These are phyloP conservation scores for Oreotragus oreotragus DNA, from an alignment of 2,113 vertebrate species.

Conservation along the genomic window DNA sequence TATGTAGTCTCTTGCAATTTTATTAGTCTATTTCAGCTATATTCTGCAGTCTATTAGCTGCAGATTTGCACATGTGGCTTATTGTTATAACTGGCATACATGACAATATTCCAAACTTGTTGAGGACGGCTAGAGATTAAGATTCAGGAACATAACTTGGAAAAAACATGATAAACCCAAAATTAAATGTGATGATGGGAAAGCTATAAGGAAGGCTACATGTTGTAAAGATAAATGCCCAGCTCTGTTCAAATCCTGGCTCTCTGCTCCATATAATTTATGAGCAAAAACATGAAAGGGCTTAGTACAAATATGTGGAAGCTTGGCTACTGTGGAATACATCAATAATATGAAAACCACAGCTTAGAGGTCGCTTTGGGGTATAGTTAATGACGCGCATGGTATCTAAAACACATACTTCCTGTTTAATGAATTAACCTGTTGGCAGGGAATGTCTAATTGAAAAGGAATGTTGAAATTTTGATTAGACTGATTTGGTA, in stretches of 20 bases:
- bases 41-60: not conserved
- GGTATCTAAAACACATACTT: not conserved
- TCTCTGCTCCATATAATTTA: not conserved
- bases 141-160: not conserved
- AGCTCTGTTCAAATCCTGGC: not conserved
- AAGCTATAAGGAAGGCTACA: not conserved
- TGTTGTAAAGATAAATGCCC: not conserved
- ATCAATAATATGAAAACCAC: not conserved
- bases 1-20: not conserved
- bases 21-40: not conserved
- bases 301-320: not conserved
- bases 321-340: not conserved
- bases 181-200: not conserved
- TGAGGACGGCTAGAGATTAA: not conserved
- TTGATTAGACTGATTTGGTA: not conserved
- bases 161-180: not conserved
- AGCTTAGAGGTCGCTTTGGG: not conserved
- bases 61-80: constrained; percentile 30
- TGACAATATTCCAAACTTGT: not conserved
- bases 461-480: constrained; percentile 12
- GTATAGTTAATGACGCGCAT: not conserved
- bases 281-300: not conserved
- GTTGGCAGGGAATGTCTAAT: not conserved
- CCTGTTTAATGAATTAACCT: constrained; percentile 20
- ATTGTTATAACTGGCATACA: not conserved